Base-by-base conservation (phyloP, 2,888 invertebrate species). In the Pyralis farinalis region DNA sequence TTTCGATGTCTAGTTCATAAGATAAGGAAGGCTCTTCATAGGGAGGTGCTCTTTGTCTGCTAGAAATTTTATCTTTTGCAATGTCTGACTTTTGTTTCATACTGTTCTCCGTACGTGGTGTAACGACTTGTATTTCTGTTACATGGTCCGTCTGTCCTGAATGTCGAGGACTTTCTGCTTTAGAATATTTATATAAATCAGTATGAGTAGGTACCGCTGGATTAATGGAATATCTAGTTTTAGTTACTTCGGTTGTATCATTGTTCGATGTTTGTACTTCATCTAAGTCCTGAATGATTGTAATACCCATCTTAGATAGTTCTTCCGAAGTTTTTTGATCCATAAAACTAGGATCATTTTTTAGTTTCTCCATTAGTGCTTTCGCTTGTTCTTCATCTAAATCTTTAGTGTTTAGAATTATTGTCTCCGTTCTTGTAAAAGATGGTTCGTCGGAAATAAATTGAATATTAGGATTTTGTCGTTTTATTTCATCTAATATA, bases 81-180 rank as follows among this genome's bases (percentile, higher is more conserved):
- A 55, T 32, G 51, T 69, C 63, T 12, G 71, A 47, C 58, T 72
- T 71, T 37, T 77, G 63, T 47, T 71, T 71, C 7, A 52, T 49
- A 10, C 56, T 53, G 53, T 79, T 81, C 51, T 77, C 90, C 39
- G 69, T 84, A 32, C 81, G 78, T 3, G 91, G 90, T 9, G 92
- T 91, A 1, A 91, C 77, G 0, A 94, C 94, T 75, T 94, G 93
- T 43, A 94, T 94, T 78, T 94, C 94, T 29, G 94, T 94, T 22
- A 94, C 90, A 61, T 93, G 94, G 16, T 93, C 92, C 58, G 90
- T 74, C 27, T 65, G 45, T 43, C 70, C 63, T 9, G 55, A 47
- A 21, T 70, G 61, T 42, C 68, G 55, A 9, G 53, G 52, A 16
- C 43, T 48, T 27, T 69, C 72, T 5, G 56, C 52, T 58, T 64